A percentile compares a stretch with the other conserved stretches of the same genome.
Evolutionary conservation across 1,140 invertebrate genomes (phyloP).

Genomic region (Drosophila biarmipes): DNA sequence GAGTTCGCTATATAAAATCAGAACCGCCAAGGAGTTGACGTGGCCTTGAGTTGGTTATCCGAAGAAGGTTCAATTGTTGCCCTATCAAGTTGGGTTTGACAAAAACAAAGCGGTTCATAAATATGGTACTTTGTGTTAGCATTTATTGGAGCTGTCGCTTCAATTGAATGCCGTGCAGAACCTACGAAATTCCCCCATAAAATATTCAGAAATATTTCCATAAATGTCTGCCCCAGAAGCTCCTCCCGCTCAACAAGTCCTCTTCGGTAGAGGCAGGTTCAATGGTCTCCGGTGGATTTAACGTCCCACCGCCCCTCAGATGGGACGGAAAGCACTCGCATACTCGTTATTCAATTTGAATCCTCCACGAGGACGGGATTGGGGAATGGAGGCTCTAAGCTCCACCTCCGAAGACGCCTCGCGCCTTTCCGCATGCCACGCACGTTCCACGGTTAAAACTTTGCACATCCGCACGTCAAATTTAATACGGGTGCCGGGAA

Average conservation of each 20-base stretch:
- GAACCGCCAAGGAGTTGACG: no score
- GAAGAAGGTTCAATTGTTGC: not conserved
- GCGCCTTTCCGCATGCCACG: slow-evolving; percentile 45
- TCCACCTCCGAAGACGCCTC: slow-evolving; percentile 13
- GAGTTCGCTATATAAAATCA: no score
- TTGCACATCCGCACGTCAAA: slow-evolving; percentile 62
- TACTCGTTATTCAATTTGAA: slow-evolving; percentile 53
- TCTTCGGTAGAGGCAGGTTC: slow-evolving; percentile 17
- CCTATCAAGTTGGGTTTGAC: slow-evolving; percentile 3
- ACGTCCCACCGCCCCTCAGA: not conserved
- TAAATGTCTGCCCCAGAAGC: slow-evolving; percentile 15
- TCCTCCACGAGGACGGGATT: slow-evolving; percentile 5
- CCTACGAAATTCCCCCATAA: slow-evolving; percentile 26
- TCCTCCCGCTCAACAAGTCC: slow-evolving; percentile 33
- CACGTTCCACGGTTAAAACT: slow-evolving; percentile 62
- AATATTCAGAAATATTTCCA: slow-evolving; percentile 30
- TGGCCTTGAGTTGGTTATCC: not conserved
- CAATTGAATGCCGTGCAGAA: slow-evolving; percentile 11
- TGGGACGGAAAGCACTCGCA: slow-evolving; percentile 22
- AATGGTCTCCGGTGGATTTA: slow-evolving; percentile 17
- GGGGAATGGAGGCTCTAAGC: slow-evolving; percentile 14
- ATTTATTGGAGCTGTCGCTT: slow-evolving; percentile 18
- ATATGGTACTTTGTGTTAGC: slow-evolving; percentile 14
- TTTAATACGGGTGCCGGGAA: slow-evolving; percentile 50
- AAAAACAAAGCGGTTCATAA: slow-evolving; percentile 15